phyloP scores from a whole-genome alignment of 2,888 invertebrate species.

The Coleophora deauratella region DNA sequence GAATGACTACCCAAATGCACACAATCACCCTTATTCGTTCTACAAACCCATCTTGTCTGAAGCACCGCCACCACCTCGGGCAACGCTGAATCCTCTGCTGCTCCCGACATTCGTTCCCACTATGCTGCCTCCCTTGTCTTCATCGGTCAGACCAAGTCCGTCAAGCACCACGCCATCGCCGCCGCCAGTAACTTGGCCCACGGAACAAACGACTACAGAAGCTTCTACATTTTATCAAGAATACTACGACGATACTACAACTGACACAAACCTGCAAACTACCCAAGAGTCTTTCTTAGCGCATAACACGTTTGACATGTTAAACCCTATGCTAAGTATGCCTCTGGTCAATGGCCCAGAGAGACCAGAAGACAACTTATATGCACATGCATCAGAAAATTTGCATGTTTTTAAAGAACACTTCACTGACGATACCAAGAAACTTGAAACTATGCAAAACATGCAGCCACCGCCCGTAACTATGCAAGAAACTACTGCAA shows the following conservation, averaged over 20 bases:
- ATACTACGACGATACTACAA: slow-evolving; percentile 37
- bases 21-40: slow-evolving; percentile 45
- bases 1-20: slow-evolving; percentile 36
- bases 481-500: slow-evolving; percentile 31
- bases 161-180: slow-evolving; percentile 12
- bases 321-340: slow-evolving; percentile 64
- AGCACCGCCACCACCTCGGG: slow-evolving; percentile 44
- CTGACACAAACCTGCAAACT: slow-evolving; percentile 27
- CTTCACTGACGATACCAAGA: slow-evolving; percentile 30
- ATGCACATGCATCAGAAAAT: slow-evolving; percentile 59
- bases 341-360: slow-evolving; percentile 54
- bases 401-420: slow-evolving; percentile 53
- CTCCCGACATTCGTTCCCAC: slow-evolving; percentile 48
- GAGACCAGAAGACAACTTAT: slow-evolving; percentile 55
- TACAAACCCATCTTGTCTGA: slow-evolving; percentile 56
- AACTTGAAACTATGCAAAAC: slow-evolving; percentile 74
- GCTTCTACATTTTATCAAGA: slow-evolving; percentile 29
- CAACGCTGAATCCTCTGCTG: slow-evolving; percentile 29
- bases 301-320: slow-evolving; percentile 48
- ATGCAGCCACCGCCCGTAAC: slow-evolving; percentile 74
- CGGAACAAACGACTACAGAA: slow-evolving; percentile 33
- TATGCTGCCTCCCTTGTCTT: slow-evolving; percentile 40
- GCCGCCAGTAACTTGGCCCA: slow-evolving; percentile 24
- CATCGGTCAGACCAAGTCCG: slow-evolving; percentile 20
- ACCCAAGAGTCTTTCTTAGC: slow-evolving; percentile 27